Evolutionary conservation across 1,140 invertebrate genomes (phyloP).

Genomic region (Wiebesia pumilae): DNA sequence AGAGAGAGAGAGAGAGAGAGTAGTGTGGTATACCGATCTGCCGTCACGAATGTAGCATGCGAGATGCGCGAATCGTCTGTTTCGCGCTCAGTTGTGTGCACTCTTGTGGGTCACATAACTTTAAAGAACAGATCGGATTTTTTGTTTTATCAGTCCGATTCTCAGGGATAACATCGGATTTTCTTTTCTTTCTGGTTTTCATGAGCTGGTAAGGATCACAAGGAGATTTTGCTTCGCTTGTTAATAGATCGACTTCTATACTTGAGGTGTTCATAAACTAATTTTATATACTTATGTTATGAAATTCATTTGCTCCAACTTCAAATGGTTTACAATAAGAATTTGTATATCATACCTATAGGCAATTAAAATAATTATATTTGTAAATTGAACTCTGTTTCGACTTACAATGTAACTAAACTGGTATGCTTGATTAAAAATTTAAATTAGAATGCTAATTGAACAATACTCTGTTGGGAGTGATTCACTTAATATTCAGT

Average conservation of each 20-base stretch:
- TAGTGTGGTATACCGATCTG: constrained; percentile 34
- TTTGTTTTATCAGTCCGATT: constrained; percentile 45
- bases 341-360: background rate
- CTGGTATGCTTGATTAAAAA: background rate
- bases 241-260: background rate
- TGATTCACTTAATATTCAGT: background rate
- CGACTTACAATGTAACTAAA: background rate
- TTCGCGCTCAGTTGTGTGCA: background rate
- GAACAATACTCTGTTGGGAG: background rate
- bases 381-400: background rate
- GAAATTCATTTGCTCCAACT: background rate
- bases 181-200: background rate
- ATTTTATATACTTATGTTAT: background rate
- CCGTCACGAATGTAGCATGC: constrained; percentile 43
- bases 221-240: background rate
- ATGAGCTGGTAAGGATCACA: background rate
- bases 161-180: constrained; percentile 1
- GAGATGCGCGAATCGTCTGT: constrained; percentile 20
- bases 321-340: background rate
- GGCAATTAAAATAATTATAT: background rate
- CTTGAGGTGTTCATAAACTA: background rate
- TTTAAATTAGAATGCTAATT: background rate
- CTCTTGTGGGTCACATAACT: background rate
- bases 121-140: background rate
- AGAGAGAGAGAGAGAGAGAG: background rate